These are phyloP conservation scores for Amphipoea oculea DNA, from an alignment of 2,888 invertebrate species.

Conservation along the genomic window DNA sequence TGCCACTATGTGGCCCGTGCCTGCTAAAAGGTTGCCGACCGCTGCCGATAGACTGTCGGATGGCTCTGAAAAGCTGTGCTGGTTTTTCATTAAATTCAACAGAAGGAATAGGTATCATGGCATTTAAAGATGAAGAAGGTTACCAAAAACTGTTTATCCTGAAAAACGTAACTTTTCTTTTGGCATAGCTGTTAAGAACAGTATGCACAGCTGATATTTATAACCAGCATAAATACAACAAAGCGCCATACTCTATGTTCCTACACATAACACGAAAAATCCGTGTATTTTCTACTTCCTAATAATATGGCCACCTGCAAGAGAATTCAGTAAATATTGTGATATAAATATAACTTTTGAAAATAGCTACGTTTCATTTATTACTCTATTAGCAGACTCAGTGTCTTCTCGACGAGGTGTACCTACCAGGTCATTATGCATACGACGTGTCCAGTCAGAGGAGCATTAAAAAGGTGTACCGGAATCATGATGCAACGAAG, in stretches of 20 bases:
- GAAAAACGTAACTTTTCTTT: not conserved
- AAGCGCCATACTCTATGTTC: not conserved
- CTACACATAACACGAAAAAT: not conserved
- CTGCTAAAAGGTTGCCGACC: too few relatives aligned
- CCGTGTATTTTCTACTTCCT: not conserved
- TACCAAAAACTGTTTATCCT: not conserved
- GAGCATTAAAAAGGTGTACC: not conserved
- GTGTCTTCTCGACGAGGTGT: not conserved
- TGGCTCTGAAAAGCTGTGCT: too few relatives aligned
- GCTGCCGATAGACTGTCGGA: too few relatives aligned
- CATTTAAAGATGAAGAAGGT: not conserved
- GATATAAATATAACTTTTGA: constrained; percentile 11
- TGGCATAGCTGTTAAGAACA: not conserved
- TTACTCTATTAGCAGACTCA: not conserved
- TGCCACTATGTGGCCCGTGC: too few relatives aligned
- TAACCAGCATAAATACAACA: not conserved
- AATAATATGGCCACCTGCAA: too few relatives aligned
- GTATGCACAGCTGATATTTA: not conserved
- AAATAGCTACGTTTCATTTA: not conserved
- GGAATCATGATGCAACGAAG: not conserved
- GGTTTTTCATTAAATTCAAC: not conserved
- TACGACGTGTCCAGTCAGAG: not conserved
- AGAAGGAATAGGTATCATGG: not conserved
- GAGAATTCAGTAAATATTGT: not conserved
- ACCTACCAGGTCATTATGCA: not conserved